Base-by-base conservation (phyloP, 2,888 invertebrate genomes). In the Acrobasis suavella region DNA sequence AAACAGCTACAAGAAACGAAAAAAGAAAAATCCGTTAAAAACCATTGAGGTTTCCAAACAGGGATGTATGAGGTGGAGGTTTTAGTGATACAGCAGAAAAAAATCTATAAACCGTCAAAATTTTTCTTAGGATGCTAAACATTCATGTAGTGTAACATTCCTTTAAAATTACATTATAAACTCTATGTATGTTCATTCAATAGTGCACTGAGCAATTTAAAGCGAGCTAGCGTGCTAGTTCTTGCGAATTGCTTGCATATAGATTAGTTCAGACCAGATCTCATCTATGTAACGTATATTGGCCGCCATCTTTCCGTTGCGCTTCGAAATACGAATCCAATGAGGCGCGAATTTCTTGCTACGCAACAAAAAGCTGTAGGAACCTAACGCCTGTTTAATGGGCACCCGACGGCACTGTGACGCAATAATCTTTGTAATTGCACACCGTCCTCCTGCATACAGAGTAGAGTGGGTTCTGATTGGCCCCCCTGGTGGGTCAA, bases 391-490 rank as follows among this genome's bases (percentile, higher is more conserved):
- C 81, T 78, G 78, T 89, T 85, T 87, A 89, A 90, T 87, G 83
- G 82, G 77, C 51, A 58, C 62, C 64, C 60, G 55, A 62, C 64
- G 64, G 16, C 73, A 73, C 73, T 77, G 74, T 75, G 74, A 73
- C 76, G 83, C 82, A 84, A 85, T 89, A 88, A 89, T 89, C 85
- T 81, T 76, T 72, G 82, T 89, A 85, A 89, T 90, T 84, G 83
- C 82, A 73, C 72, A 70, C 71, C 75, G 69, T 75, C 77, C 81
- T 80, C 75, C 77, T 84, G 87, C 87, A 89, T 89, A 81, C 85
- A 82, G 78, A 56, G 14, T n/a, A 42, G 42, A 42, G 16, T 42
- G 9, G n/a, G 56, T 22, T 56, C 56, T 8, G 22, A 14, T 17
- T 22, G 16, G 42, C 38, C 5, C 56, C n/a, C 3, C 9, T 56